Base-by-base conservation (phyloP, 2,797 vertebrate genomes). In the Sylvia borin region DNA sequence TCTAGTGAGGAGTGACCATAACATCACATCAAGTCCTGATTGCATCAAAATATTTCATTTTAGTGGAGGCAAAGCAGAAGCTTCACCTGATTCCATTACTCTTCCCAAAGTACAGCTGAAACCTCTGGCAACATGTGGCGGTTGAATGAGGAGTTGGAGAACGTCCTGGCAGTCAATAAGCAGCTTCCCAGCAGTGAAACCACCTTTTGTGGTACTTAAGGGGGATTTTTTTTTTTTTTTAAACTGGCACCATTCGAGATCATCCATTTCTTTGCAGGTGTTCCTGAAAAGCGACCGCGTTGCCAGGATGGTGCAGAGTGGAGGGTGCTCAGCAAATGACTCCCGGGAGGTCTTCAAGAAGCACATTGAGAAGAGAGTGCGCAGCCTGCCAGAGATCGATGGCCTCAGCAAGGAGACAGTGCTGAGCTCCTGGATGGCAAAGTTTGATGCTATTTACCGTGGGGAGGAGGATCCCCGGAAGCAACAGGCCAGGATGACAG, bases 361-460 rank as follows among this genome's bases (percentile, higher is more conserved):
- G 93, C 99, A 99, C 98, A 99, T 99, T 0, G 99, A 99, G 97
- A 99, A 99, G 51, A 98, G 99, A 3, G 99, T 99, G 50, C 99
- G 99, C 50, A 99, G 99, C 97, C 98, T 99, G 48, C 99, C 99
- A 0, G 99, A 99, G 96, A 99, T 99, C 0, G 99, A 99, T 4
- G 99, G 99, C 68, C 98, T 99, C 94, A 99, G 99, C 98, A 99
- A 99, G 97, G 99, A 99, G 98, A 99, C 99, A 0, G 99, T 99
- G 74, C 98, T 99, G 58, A 99, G 99, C 97, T 99, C 99, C 45
- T 99, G 99, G 99, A 99, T 99, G 91, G 98, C 99, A 65, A 99
- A 99, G 96, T 99, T 99, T 14, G 99, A 99, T 50, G 98, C 99
- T 55, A 99, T 99, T 97, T 99, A 99, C 98, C 98, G 99, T 1